phyloP scores from a whole-genome alignment of 1,140 invertebrate genomes.

The Mylabris phalerata region DNA sequence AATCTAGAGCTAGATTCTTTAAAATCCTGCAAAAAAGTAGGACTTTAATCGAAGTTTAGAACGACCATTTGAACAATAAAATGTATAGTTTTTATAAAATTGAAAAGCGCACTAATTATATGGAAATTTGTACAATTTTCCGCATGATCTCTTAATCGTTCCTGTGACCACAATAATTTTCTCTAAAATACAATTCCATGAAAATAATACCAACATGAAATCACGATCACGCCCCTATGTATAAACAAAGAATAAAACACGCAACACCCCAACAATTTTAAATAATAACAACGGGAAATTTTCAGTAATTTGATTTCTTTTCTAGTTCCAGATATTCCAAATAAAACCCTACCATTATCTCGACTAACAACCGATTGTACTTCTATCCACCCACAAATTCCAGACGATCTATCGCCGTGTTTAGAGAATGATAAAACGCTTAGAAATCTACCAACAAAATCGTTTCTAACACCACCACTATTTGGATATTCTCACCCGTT shows the following conservation, averaged over 20 bases:
- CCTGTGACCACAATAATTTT: constrained; percentile 25
- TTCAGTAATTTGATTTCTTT: background rate
- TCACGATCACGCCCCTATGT: constrained; percentile 12
- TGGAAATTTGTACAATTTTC: constrained; percentile 7
- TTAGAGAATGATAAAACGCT: constrained; percentile 17
- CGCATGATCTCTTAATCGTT: constrained; percentile 10
- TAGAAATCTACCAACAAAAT: constrained; percentile 7
- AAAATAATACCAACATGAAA: constrained; percentile 19
- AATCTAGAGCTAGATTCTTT: no score
- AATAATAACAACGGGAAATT: background rate
- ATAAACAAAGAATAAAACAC: constrained; percentile 3
- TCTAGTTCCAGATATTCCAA: constrained; percentile 18
- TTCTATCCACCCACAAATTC: background rate
- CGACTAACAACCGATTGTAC: constrained; percentile 3
- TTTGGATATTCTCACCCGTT: constrained; percentile 20
- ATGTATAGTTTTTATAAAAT: background rate
- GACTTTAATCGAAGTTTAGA: no score
- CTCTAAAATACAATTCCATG: constrained; percentile 13
- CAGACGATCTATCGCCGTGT: constrained; percentile 2
- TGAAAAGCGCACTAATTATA: background rate
- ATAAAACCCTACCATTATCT: constrained; percentile 9
- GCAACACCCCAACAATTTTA: constrained; percentile 7
- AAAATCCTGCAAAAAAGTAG: no score
- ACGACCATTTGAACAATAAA: no score
- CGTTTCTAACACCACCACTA: constrained; percentile 13